Percentiles rank a stretch among this genome's conserved stretches.
These are phyloP conservation scores for Gyrodactylus bullatarudis DNA, from an alignment of 1,140 invertebrate genomes.

Conservation along the genomic window DNA sequence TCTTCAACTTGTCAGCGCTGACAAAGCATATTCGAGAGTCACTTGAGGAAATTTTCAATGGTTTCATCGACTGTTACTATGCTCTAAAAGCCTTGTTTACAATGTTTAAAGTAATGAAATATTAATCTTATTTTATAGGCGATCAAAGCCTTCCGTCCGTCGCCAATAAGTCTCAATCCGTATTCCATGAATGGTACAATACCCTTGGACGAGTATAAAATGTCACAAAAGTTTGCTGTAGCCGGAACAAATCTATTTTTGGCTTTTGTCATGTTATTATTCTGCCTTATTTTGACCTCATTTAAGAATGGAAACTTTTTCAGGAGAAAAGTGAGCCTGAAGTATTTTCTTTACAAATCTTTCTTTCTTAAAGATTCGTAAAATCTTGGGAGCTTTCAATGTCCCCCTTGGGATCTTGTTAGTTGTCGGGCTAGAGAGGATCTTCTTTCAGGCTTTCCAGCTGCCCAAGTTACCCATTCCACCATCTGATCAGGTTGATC, in stretches of 20 bases:
- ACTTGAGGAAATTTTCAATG: neutral
- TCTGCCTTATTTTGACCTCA: neutral
- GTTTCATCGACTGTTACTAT: neutral
- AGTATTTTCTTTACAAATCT: neutral
- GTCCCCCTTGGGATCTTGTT: constrained; percentile 1
- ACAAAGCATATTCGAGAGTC: constrained; percentile 1
- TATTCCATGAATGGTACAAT: neutral
- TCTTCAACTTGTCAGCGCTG: neutral
- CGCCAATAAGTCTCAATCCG: neutral
- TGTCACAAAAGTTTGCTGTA: neutral
- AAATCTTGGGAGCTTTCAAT: neutral
- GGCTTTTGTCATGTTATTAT: neutral
- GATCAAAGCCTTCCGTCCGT: neutral
- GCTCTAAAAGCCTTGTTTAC: neutral
- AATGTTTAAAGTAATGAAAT: neutral
- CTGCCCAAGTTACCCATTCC: neutral
- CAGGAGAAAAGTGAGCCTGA: neutral
- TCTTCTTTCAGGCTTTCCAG: neutral
- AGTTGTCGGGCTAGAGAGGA: neutral
- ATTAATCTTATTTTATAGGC: neutral
- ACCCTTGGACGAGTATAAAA: neutral
- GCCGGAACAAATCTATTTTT: neutral
- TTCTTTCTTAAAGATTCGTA: neutral
- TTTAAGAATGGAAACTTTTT: neutral
- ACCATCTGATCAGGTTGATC: neutral